Evolutionary conservation across 1,140 invertebrate genomes (phyloP), one percentile per base, ranked within the genome.

Genomic region (Trichoplusia ni): DNA sequence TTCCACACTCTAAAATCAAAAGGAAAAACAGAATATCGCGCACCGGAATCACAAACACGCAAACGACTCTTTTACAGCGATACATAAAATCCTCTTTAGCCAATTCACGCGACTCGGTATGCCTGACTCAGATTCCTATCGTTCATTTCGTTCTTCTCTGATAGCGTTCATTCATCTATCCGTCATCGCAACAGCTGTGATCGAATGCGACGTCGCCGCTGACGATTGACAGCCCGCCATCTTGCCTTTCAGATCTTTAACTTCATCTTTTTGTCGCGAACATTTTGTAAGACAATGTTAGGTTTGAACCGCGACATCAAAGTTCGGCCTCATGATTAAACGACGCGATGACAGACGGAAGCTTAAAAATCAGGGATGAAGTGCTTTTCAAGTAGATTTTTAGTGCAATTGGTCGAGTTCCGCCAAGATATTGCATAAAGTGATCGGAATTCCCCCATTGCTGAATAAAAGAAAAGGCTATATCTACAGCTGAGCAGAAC

Each of bases 141-240:
- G 51, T 67, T 33, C 59, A 18, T 21, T 56, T 31, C 40, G 40
- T 35, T 58, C 40, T 53, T 58, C 42, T 29, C 16, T 68, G 75
- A 71, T 77, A 63, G 66, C 56, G 65, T 78, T 75, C 76, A 75
- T 75, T 76, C 73, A 73, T 78, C 71, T 64, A 76, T 78, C 76
- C 59, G 31, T 78, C 76, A 42, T 62, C 75, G 35, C 8, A 25
- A 1, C 18, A 21, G 61, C 1, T n/a, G 56, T 53, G 54, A 37
- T 61, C 69, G 64, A 44, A 53, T 54, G 40, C 67, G 60, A 14
- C 46, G 60, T 60, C 42, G 23, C 11, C 38, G n/a, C 37, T 8
- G 75, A 64, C 69, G 72, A 75, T 44, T 69, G 75, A 78, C 42
- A 56, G 18, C 65, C 25, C 35, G 44, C 49, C 18, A 56, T 51